Conservation (phyloP, 2,797 vertebrate species). For the Phylloscopus collybita region DNA sequence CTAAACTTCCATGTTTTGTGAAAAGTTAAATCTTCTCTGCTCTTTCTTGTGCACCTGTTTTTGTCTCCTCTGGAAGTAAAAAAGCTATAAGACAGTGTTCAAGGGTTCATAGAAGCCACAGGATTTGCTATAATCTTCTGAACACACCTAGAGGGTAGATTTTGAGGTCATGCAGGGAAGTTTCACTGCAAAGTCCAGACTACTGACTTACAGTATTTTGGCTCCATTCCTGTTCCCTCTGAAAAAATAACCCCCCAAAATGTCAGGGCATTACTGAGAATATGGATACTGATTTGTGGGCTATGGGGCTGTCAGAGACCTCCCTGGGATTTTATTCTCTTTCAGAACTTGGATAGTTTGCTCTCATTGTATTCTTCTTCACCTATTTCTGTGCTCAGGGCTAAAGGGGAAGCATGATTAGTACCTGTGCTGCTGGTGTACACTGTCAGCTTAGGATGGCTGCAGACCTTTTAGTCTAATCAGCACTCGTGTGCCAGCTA, state of each 20-base stretch:
- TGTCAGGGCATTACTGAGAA: neutral
- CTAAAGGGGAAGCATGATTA: conserved; percentile 1
- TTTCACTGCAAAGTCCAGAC: neutral
- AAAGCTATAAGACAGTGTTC: neutral
- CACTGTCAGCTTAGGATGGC: conserved; percentile 2
- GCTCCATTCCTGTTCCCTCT: neutral
- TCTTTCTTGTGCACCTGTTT: neutral
- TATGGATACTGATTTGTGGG: neutral
- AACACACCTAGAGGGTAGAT: fast-evolving
- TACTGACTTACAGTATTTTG: neutral
- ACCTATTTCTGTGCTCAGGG: neutral
- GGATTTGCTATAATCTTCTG: neutral
- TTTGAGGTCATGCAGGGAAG: neutral
- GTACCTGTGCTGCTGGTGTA: neutral
- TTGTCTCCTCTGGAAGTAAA: neutral
- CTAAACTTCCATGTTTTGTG: neutral
- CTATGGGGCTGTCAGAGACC: neutral
- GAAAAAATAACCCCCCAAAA: neutral
- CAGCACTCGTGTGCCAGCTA: conserved; percentile 45
- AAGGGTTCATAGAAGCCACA: neutral
- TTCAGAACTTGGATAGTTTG: neutral
- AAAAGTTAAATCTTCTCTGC: neutral
- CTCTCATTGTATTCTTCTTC: neutral
- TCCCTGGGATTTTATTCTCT: neutral
- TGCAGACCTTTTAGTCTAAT: conserved; percentile 57